phyloP scores from a whole-genome alignment of 2,113 vertebrate species.

The Polypterus senegalus region DNA sequence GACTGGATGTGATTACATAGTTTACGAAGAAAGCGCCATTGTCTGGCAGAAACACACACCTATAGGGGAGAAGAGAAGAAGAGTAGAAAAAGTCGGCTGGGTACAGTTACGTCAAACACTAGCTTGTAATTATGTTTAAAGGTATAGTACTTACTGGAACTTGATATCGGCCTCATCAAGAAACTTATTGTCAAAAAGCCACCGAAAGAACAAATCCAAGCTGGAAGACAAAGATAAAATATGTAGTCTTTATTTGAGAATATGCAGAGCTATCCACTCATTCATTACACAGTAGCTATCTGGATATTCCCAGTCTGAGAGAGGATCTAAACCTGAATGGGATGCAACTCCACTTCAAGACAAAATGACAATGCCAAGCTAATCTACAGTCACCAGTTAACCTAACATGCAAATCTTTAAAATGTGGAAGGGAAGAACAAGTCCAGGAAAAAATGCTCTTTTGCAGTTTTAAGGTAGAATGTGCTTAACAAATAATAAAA shows the following conservation, averaged over 20 bases:
- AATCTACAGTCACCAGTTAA: too few species aligned
- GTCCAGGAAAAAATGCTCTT: background rate
- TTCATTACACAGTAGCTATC: too few species aligned
- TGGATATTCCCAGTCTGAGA: too few species aligned
- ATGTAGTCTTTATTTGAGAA: too few species aligned
- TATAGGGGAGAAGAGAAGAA: slow-evolving; percentile 20
- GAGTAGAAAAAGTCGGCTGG: background rate
- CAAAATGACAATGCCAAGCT: too few species aligned
- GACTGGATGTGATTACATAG: slow-evolving; percentile 81
- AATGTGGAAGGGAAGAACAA: background rate
- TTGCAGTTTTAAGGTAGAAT: too few species aligned
- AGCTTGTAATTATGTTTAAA: fast-evolving
- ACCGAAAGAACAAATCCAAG: slow-evolving; percentile 83
- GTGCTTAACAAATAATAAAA: too few species aligned
- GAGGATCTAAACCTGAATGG: too few species aligned
- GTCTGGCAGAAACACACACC: slow-evolving; percentile 92
- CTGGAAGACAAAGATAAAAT: slow-evolving; percentile 31
- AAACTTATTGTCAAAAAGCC: slow-evolving; percentile 84
- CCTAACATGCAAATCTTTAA: too few species aligned
- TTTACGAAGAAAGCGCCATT: slow-evolving; percentile 93
- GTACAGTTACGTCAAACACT: background rate
- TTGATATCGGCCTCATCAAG: slow-evolving; percentile 69
- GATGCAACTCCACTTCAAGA: too few species aligned
- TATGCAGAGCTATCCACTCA: too few species aligned
- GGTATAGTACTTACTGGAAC: slow-evolving; percentile 74